Evolutionary conservation across 2,113 vertebrate genomes (phyloP), one percentile per base, ranked within the genome.

Genomic region (Muscicapa adusta): DNA sequence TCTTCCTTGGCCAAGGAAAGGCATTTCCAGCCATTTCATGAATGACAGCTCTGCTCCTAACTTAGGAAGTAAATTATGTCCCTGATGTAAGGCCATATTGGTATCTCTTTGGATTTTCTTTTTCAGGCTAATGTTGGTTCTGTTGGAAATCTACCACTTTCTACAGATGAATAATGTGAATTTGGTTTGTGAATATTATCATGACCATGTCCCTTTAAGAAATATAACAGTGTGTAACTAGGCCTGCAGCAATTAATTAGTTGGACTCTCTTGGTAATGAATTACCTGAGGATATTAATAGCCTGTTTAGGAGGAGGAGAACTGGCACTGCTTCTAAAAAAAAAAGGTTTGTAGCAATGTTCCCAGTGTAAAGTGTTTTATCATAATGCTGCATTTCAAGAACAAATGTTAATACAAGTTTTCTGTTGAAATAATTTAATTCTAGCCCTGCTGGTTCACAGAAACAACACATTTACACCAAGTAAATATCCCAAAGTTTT

Each of bases 221-320:
- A 72, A 77, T 29, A 31, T 42, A 82, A 85, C 57, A 24, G 20
- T 62, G 10, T 70, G 20, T 88, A 68, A 80, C 63, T 81, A 92
- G 23, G 13, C 38, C 85, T 91, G 54, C 77, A 92, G 91, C 76
- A 50, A 92, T 88, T 54, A 91, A 56, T 91, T 95, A 84, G 48
- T 73, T 96, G 15, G 23, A 43, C 23, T 85, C 5, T 68, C 40
- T 81, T 58, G 56, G 13, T 91, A 94, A 91, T 87, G 73, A 95
- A 68, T 94, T 50, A 91, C 29, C 45, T 88, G 71, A 94, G 36
- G 50, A 80, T 85, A 94, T 95, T 66, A 56, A 93, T 40, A 89
- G 38, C 81, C 58, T 97, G 61, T 79, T 94, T 62, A 75, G 63
- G 88, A 91, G 61, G 36, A 83, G 66, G 22, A 90, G 40, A 88